These are phyloP conservation scores for Habrosyne pyritoides DNA, from an alignment of 2,888 invertebrate species.

Conservation along the genomic window DNA sequence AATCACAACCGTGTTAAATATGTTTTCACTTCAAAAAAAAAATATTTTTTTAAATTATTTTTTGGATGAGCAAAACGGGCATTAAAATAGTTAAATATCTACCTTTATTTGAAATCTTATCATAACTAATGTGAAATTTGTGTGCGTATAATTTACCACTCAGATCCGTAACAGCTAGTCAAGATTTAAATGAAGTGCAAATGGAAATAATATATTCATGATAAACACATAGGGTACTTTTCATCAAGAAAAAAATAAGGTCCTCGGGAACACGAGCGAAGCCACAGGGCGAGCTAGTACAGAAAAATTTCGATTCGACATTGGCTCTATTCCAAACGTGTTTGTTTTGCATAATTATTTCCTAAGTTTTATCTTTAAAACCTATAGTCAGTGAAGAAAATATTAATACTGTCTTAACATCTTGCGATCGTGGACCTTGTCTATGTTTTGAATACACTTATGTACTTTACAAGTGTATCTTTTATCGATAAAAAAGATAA, in stretches of 20 bases:
- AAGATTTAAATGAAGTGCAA: too few relatives aligned
- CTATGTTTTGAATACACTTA: background rate
- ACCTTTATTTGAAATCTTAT: background rate
- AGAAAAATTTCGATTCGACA: background rate
- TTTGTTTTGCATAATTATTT: constrained; percentile 17
- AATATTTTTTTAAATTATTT: background rate
- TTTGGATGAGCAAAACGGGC: background rate
- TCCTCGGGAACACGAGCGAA: too few relatives aligned
- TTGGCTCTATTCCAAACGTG: constrained; percentile 21
- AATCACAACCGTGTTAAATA: too few relatives aligned
- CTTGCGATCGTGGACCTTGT: background rate
- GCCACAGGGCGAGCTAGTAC: too few relatives aligned
- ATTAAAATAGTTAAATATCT: background rate
- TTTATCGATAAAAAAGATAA: constrained; percentile 1
- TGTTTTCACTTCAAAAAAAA: too few relatives aligned
- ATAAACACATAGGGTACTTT: too few relatives aligned
- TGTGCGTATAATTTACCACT: too few relatives aligned
- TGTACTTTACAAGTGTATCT: background rate
- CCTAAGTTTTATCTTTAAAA: constrained; percentile 1
- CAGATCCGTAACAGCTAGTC: too few relatives aligned
- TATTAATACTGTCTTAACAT: background rate
- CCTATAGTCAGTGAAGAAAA: background rate
- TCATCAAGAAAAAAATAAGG: too few relatives aligned
- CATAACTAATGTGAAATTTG: too few relatives aligned
- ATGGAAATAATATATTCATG: too few relatives aligned